Evolutionary conservation across 2,113 vertebrate genomes (phyloP).

Genomic region (Gyps fulvus): DNA sequence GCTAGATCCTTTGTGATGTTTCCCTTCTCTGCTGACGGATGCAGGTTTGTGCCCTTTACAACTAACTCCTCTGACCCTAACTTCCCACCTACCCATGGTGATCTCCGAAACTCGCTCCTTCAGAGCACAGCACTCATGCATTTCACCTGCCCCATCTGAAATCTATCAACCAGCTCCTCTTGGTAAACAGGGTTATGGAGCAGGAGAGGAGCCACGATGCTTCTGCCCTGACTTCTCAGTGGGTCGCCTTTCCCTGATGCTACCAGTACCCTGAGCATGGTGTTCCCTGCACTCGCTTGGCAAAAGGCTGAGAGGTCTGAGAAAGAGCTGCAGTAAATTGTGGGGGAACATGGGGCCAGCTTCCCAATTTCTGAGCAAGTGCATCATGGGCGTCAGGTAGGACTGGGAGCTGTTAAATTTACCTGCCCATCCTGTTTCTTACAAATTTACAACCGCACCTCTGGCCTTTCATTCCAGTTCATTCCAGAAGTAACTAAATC

Average conservation of each 20-base stretch:
- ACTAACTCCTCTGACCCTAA: background rate
- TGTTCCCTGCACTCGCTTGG: background rate
- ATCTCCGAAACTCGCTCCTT: accelerated
- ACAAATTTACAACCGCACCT: background rate
- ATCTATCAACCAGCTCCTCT: background rate
- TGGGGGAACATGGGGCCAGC: background rate
- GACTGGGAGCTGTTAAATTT: background rate
- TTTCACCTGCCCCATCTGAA: background rate
- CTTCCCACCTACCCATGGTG: background rate
- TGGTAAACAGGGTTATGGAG: accelerated
- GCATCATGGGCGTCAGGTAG: background rate
- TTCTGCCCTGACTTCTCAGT: background rate
- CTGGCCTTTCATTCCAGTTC: background rate
- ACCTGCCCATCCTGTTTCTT: background rate
- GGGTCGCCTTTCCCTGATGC: background rate
- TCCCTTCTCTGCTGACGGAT: background rate
- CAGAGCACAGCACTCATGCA: accelerated
- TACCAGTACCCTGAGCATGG: background rate
- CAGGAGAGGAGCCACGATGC: background rate
- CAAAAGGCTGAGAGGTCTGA: background rate
- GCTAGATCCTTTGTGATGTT: background rate
- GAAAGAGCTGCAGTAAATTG: background rate
- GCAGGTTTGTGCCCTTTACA: background rate
- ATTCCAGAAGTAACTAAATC: background rate
- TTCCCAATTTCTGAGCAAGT: background rate